Evolutionary conservation across 2,797 vertebrate species (phyloP), one percentile per base, ranked within the genome.

Genomic region (Bradypodion ventrale): DNA sequence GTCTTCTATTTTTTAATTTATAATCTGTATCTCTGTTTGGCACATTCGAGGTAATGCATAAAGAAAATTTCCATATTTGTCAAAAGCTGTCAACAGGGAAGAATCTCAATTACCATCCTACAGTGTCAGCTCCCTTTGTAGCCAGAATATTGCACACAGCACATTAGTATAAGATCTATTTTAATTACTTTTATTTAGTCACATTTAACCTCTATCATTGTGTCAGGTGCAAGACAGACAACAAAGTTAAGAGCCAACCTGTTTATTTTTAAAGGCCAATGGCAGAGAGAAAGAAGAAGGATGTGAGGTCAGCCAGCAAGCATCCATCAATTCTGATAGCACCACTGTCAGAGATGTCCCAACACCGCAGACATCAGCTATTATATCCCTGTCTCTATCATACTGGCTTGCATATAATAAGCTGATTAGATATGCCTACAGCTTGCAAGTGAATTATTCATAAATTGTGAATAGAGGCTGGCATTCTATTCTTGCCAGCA

Each of bases 111-210:
- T 91, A 91, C 79, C 80, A 29, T 90, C 70, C 56, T 89, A 89
- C 32, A 7, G 77, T 84, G 86, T 91, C 84, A 92, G 75, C 74
- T 93, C 89, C 78, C 84, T 91, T 78, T 80, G 78, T 87, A 91
- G 84, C 88, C 88, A 81, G 77, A 88, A 87, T 90, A 87, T 73
- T 85, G 72, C 78, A 85, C 83, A 84, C 84, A 83, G 83, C 83
- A 75, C 46, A 65, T 87, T 75, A 86, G 88, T 92, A 90, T 90
- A 93, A 85, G 62, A 87, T 88, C 82, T 70, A 32, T 92, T 95
- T 93, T 92, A 94, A 94, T 94, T 95, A 87, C 89, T 87, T 91
- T 88, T 91, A n/a, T 56, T 93, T 90, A 91, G 91, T 80, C 90
- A 78, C 83, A 75, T 86, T 94, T 92, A 93, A 93, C 83, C 81